These are phyloP conservation scores for Synanthedon myopaeformis DNA, from an alignment of 2,888 invertebrate species.

Conservation along the genomic window DNA sequence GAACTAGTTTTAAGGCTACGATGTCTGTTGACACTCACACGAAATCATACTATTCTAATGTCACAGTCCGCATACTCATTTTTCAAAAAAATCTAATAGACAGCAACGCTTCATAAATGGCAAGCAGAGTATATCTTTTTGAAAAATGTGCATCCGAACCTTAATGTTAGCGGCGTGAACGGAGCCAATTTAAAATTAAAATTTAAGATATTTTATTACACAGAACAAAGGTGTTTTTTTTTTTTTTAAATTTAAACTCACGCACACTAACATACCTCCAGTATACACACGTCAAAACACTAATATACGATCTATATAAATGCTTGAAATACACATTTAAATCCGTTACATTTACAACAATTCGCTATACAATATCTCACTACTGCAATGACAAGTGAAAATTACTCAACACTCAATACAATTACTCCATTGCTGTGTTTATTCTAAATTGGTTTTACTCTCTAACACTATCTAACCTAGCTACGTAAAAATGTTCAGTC, in stretches of 20 bases:
- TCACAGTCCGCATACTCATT: too few relatives aligned
- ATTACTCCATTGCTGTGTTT: neutral
- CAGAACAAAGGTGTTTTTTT: neutral
- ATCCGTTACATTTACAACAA: slow-evolving; percentile 37
- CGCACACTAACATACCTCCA: slow-evolving; percentile 52
- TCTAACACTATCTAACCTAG: slow-evolving; percentile 46
- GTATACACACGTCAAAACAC: slow-evolving; percentile 30
- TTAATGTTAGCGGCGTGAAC: slow-evolving; percentile 42
- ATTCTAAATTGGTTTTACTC: slow-evolving; percentile 1
- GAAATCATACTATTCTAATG: slow-evolving; percentile 39
- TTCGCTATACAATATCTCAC: slow-evolving; percentile 44
- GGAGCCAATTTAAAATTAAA: slow-evolving; percentile 27
- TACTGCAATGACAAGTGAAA: slow-evolving; percentile 31
- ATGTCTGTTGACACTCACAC: slow-evolving; percentile 57
- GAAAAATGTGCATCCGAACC: too few relatives aligned
- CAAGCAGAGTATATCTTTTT: too few relatives aligned
- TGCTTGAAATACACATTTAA: slow-evolving; percentile 54
- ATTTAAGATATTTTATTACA: slow-evolving; percentile 15
- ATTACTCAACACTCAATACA: slow-evolving; percentile 3
- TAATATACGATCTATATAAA: slow-evolving; percentile 46
- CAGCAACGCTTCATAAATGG: too few relatives aligned
- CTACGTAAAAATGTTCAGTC: slow-evolving; percentile 69
- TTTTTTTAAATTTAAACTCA: slow-evolving; percentile 17
- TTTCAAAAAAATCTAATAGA: too few relatives aligned
- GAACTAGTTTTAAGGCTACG: slow-evolving; percentile 70